Base-by-base conservation (phyloP, 2,113 vertebrate species). In the Saguinus imperator region DNA sequence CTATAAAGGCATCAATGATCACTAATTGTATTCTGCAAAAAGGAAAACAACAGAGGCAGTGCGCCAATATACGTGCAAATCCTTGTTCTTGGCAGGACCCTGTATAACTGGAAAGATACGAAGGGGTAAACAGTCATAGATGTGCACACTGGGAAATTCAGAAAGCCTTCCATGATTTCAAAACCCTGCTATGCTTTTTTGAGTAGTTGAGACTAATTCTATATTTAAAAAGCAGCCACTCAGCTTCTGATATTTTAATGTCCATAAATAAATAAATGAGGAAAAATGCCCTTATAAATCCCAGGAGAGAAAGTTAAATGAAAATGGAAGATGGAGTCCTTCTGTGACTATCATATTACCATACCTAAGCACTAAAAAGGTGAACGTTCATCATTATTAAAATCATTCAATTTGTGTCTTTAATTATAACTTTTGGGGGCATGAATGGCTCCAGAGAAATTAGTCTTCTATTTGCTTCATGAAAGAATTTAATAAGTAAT, bases 371-470 rank as follows among this genome's bases (percentile, higher is more conserved):
- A 94, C 93, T 92, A 57, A 95, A 96, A 98, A 97, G 97, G 96
- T 97, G 96, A 98, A 94, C 40, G 94, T 97, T 98, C 97, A 98
- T 95, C 97, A 97, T 97, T 97, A 97, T 98, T 98, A 97, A 98
- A 97, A 97, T 97, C 97, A 98, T 98, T 98, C 97, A 98, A 98
- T 98, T 98, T 98, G 97, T 97, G 97, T 97, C 96, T 98, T 98
- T 98, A 97, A 98, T 98, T 97, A 97, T 98, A 98, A 98, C 97
- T 98, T 98, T 97, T 97, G 98, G 97, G 97, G 97, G 96, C 96
- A 98, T 97, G 97, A 98, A 97, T 98, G 96, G 97, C 97, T 98
- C 97, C 96, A 97, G 97, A 98, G 97, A 98, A 98, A 98, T 98
- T 97, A 98, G 97, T 97, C 98, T 97, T 98, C 97, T 97, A 98